Evolutionary conservation across 2,113 vertebrate species (phyloP), one percentile per base, ranked within the genome.

Genomic region (Brevimyrus niger): DNA sequence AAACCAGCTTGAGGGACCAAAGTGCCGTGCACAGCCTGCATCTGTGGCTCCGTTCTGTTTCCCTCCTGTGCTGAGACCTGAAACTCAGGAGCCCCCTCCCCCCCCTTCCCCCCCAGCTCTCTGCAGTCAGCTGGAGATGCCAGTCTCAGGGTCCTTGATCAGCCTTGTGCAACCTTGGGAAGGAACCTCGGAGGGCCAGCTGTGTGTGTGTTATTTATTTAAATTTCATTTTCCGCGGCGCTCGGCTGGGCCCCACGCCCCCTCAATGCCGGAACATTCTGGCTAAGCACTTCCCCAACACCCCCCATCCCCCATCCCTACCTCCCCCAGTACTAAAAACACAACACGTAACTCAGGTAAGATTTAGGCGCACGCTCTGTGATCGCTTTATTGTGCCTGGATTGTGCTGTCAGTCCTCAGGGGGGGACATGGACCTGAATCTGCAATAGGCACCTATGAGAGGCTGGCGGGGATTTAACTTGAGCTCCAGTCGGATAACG

Each of bases 101-200:
- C 23, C 58, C 58, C 58, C 58, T 1, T 1, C 23, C 58, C 61
- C 61, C 61, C 61, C 61, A 15, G 6, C n/a, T n/a, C 61, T 48
- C 47, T 83, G 47, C 73, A 53, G 88, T 55, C 21, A 31, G 73
- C 27, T n/a, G 48, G 48, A 23, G 48, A n/a, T 55, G 73, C 7
- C 88, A 83, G 73, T n/a, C 73, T 53, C 35, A n/a, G 50, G 88
- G 58, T 69, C 65, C 65, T 80, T 35, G 61, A 88, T 44, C 23
- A 80, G 87, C 31, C 80, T 44, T 42, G 17, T 83, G 35, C 35
- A 83, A 53, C 73, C 73, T 89, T 82, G 88, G 48, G 88, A 46
- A 55, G 50, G 48, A 50, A 13, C 35, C 17, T 46, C 15, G 10
- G 44, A 50, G 23, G 48, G 48, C 17, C 84, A 19, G 21, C 48